Percentiles rank a stretch among this genome's conserved stretches.
Evolutionary conservation across 2,797 vertebrate genomes (phyloP).

Genomic region (Gorsachius magnificus): DNA sequence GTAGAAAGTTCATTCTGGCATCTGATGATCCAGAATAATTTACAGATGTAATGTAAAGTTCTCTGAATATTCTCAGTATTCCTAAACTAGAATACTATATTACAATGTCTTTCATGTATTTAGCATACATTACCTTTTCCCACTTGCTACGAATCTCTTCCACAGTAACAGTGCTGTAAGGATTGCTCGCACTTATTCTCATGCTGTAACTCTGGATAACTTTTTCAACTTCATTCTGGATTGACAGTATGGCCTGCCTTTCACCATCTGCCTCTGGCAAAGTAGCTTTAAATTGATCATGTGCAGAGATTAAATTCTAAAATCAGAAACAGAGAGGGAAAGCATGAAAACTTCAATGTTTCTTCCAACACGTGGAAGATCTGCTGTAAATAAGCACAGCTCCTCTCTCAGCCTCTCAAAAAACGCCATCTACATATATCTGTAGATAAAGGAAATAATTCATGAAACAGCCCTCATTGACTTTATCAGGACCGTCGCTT

Average conservation of each 20-base stretch:
- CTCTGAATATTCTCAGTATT: not conserved
- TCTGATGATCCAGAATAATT: not conserved
- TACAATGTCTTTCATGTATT: not conserved
- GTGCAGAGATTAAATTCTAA: conserved; percentile 93
- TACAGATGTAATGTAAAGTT: not conserved
- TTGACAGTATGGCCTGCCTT: conserved; percentile 94
- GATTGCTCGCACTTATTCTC: conserved; percentile 86
- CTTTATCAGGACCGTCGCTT: not conserved
- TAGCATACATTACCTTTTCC: conserved; percentile 87
- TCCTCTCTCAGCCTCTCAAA: not conserved
- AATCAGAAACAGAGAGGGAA: conserved; percentile 8
- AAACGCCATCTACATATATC: not conserved
- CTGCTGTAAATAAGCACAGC: not conserved
- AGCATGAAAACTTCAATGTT: not conserved
- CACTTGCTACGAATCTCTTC: conserved; percentile 93
- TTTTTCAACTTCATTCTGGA: conserved; percentile 96
- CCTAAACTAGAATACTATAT: not conserved
- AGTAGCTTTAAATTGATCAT: conserved; percentile 98
- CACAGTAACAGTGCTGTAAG: conserved; percentile 89
- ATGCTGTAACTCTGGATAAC: conserved; percentile 95
- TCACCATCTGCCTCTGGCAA: conserved; percentile 94
- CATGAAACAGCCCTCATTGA: not conserved
- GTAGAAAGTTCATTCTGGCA: not conserved
- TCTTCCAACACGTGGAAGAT: not conserved
- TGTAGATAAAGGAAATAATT: not conserved